Evolutionary conservation across 2,797 vertebrate species (phyloP).

Genomic region (Tachyglossus aculeatus): DNA sequence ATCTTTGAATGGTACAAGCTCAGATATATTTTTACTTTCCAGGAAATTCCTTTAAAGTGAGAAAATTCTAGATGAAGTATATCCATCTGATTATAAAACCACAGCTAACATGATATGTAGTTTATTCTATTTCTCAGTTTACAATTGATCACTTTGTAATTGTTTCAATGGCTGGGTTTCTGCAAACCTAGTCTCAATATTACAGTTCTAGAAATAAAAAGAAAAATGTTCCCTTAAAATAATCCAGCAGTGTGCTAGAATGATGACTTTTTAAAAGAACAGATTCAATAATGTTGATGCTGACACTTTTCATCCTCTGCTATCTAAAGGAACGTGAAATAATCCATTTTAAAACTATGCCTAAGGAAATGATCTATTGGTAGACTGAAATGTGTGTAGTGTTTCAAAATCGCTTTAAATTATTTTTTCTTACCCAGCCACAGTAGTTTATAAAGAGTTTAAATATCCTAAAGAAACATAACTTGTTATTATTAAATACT

Average conservation of each 20-base stretch:
- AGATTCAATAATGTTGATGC: too few relatives aligned
- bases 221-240: not conserved
- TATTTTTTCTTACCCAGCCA: not conserved
- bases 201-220: constrained; percentile 6
- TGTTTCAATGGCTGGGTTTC: constrained; percentile 15
- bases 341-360: constrained; percentile 16
- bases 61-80: constrained; percentile 19
- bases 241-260: not conserved
- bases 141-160: constrained; percentile 4
- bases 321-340: constrained; percentile 13
- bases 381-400: constrained; percentile 3
- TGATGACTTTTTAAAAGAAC: constrained; percentile 5
- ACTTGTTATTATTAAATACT: constrained; percentile 46
- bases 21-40: not conserved
- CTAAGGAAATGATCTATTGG: not conserved
- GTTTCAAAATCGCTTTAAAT: too few relatives aligned
- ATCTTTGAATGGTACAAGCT: not conserved
- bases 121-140: constrained; percentile 21
- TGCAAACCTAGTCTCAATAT: not conserved
- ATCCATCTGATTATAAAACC: constrained; percentile 15
- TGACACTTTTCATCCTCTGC: constrained; percentile 3
- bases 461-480: constrained; percentile 18
- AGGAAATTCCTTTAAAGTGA: constrained; percentile 14
- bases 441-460: constrained; percentile 5
- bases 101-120: constrained; percentile 20